These are phyloP conservation scores for Hirudinaria manillensis DNA, from an alignment of 2,888 invertebrate genomes.

Conservation along the genomic window DNA sequence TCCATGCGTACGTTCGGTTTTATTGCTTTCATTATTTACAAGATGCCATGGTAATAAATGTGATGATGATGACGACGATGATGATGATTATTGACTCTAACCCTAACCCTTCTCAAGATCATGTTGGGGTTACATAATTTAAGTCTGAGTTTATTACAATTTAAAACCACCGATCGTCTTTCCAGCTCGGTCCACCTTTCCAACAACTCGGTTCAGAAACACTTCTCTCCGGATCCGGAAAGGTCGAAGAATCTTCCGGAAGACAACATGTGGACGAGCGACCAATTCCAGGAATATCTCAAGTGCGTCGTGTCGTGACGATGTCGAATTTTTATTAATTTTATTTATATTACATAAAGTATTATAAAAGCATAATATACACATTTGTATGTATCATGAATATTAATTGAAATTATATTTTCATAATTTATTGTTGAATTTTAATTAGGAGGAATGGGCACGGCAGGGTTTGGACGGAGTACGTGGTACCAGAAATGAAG, in stretches of 20 bases:
- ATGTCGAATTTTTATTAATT: background rate
- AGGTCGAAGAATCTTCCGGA: constrained; percentile 60
- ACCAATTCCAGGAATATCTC: constrained; percentile 66
- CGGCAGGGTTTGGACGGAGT: constrained; percentile 61
- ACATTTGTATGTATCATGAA: no score
- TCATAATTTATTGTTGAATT: background rate
- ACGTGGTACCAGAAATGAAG: constrained; percentile 77
- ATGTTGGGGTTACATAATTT: no score
- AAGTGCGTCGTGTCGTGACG: constrained; percentile 55
- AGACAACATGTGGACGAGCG: constrained; percentile 78
- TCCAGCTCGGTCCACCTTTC: constrained; percentile 68
- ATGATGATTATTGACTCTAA: no score
- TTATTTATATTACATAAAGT: background rate
- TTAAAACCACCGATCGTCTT: no score
- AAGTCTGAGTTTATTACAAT: no score
- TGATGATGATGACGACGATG: no score
- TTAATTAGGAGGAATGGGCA: constrained; percentile 20
- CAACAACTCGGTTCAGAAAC: constrained; percentile 85
- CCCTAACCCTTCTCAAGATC: no score
- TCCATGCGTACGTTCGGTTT: constrained; percentile 70
- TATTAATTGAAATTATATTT: no score
- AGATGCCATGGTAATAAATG: no score
- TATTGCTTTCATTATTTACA: background rate
- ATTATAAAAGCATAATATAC: background rate
- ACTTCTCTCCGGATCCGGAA: constrained; percentile 63